Evolutionary conservation across 2,888 invertebrate species (phyloP).

Genomic region (Leptarthrus brevirostris): DNA sequence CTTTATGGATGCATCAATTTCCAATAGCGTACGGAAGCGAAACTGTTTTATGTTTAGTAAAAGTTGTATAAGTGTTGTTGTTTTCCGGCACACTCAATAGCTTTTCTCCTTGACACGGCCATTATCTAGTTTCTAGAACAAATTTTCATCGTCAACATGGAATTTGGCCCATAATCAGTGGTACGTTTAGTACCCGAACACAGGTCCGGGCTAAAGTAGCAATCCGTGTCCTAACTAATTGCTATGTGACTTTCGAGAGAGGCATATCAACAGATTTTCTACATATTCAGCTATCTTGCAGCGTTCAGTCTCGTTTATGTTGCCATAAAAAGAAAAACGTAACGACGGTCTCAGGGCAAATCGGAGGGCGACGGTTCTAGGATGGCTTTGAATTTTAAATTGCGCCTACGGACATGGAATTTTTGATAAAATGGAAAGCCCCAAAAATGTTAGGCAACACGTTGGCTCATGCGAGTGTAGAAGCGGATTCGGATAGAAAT

Average conservation of each 20-base stretch:
- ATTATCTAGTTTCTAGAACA: conserved; percentile 33
- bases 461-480: conserved; percentile 22
- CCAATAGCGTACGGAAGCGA: too few species aligned
- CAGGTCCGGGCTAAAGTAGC: conserved; percentile 49
- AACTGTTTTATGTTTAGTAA: too few species aligned
- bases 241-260: conserved; percentile 50
- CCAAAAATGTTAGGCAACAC: conserved; percentile 25
- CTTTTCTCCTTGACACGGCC: conserved; percentile 3
- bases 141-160: conserved; percentile 27
- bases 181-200: conserved; percentile 9
- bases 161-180: not conserved
- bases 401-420: conserved; percentile 50
- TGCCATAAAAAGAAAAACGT: conserved; percentile 42
- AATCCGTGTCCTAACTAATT: conserved; percentile 52
- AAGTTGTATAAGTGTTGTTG: too few species aligned
- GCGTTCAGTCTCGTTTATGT: conserved; percentile 42
- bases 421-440: conserved; percentile 32
- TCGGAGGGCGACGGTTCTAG: conserved; percentile 11
- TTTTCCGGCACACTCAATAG: not conserved
- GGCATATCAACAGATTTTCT: conserved; percentile 50
- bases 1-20: too few species aligned
- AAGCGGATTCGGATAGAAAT: conserved; percentile 35
- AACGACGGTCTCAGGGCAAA: not conserved
- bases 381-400: conserved; percentile 52
- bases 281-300: conserved; percentile 9